Conservation (phyloP, 1,140 invertebrate genomes). For the Hetaerina americana region DNA sequence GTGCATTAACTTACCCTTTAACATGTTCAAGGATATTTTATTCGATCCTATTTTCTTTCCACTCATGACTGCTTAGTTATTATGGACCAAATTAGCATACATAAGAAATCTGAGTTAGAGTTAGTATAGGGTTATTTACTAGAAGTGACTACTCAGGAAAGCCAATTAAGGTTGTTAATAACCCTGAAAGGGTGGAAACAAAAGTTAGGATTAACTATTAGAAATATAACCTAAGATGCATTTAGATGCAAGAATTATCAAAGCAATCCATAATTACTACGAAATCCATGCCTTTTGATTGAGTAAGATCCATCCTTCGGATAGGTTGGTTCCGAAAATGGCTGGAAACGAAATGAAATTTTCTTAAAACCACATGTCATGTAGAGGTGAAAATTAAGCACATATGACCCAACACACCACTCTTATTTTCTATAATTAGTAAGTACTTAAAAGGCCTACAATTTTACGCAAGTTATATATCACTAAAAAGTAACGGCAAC, state of each 20-base stretch:
- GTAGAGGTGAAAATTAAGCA: too few relatives aligned
- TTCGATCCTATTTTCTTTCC: background rate
- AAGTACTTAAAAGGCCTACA: too few relatives aligned
- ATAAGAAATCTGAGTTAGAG: background rate
- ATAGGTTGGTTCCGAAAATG: too few relatives aligned
- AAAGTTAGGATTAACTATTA: background rate
- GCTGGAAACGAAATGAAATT: too few relatives aligned
- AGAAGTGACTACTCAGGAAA: background rate
- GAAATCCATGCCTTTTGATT: background rate
- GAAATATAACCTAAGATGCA: too few relatives aligned
- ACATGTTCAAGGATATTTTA: background rate
- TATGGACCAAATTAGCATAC: background rate
- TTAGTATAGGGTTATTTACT: background rate
- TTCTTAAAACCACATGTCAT: too few relatives aligned
- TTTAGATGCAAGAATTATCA: too few relatives aligned
- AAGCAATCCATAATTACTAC: too few relatives aligned
- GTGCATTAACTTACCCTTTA: background rate
- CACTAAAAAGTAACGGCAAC: too few relatives aligned
- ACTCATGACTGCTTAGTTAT: background rate
- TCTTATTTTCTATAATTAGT: too few relatives aligned
- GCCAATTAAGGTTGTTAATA: background rate
- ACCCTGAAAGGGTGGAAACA: background rate
- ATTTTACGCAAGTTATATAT: too few relatives aligned
- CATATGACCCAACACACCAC: too few relatives aligned
- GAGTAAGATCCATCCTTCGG: background rate